Percentiles rank a stretch among this genome's conserved stretches.
These are phyloP conservation scores for Maniola jurtina DNA, from an alignment of 1,140 invertebrate species.

Conservation along the genomic window DNA sequence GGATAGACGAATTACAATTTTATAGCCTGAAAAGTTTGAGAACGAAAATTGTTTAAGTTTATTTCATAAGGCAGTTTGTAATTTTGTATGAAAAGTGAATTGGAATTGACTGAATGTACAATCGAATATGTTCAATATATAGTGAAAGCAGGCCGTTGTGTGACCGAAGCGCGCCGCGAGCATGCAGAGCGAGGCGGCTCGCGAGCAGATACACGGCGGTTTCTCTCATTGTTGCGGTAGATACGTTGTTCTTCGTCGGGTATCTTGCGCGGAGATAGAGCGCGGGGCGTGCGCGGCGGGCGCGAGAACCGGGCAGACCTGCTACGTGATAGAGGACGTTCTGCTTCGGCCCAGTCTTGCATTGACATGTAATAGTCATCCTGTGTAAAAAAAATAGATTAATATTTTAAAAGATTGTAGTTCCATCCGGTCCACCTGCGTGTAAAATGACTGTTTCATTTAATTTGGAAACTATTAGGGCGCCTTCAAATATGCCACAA, in stretches of 20 bases:
- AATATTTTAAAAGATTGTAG: background rate
- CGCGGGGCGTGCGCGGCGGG: conserved; percentile 47
- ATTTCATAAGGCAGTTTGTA: background rate
- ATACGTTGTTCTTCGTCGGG: conserved; percentile 38
- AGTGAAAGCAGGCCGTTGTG: conserved; percentile 64
- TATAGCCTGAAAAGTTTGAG: too few species aligned
- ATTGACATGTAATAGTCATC: conserved; percentile 56
- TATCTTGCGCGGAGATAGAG: conserved; percentile 48
- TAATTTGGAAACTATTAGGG: background rate
- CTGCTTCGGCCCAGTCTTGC: conserved; percentile 55
- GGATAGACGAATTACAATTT: too few species aligned
- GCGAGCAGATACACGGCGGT: conserved; percentile 49
- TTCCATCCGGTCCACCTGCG: too few species aligned
- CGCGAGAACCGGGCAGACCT: conserved; percentile 53
- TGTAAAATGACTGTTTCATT: too few species aligned
- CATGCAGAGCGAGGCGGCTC: conserved; percentile 49
- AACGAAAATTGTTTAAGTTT: too few species aligned
- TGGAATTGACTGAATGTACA: background rate
- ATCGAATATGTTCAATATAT: conserved; percentile 47
- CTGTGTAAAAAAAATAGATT: conserved; percentile 33
- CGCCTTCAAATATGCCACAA: too few species aligned
- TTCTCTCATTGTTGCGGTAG: conserved; percentile 43
- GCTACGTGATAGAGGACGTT: conserved; percentile 58
- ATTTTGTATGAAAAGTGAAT: background rate
- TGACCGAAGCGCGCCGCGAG: conserved; percentile 53